phyloP scores from a whole-genome alignment of 1,140 invertebrate genomes.

The Sinonovacula constricta region DNA sequence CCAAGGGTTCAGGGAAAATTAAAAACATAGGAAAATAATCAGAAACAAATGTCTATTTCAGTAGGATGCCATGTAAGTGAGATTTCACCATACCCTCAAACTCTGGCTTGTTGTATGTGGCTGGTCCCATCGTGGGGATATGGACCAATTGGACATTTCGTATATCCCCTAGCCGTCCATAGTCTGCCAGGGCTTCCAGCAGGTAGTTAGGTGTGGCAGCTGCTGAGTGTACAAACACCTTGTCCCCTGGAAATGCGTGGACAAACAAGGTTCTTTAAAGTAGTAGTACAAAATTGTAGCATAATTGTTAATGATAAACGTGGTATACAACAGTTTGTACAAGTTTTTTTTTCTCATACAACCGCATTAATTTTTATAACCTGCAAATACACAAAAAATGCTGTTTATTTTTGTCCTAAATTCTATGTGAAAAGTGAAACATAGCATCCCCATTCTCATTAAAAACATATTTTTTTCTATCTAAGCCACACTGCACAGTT shows the following conservation, averaged over 20 bases:
- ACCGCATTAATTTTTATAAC: no score
- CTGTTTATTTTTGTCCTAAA: no score
- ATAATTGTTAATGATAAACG: background rate
- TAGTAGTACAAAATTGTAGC: background rate
- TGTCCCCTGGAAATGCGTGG: conserved; percentile 81
- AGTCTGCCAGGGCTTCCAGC: conserved; percentile 88
- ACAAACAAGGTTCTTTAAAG: background rate
- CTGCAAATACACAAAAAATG: no score
- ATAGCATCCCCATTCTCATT: no score
- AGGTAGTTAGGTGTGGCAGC: conserved; percentile 92
- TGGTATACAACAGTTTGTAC: background rate
- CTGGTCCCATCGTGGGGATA: conserved; percentile 95
- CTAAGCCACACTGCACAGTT: no score
- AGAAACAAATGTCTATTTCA: background rate
- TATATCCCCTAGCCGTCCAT: conserved; percentile 86
- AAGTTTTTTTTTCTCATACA: no score
- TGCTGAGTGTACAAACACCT: conserved; percentile 93
- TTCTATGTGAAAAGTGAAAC: no score
- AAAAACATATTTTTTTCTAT: no score
- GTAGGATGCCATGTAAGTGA: background rate
- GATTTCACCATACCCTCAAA: conserved; percentile 85
- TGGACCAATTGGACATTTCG: conserved; percentile 91
- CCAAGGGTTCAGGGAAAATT: no score
- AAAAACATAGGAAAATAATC: background rate
- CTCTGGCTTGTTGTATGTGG: conserved; percentile 87